Percentiles rank a stretch among this genome's conserved stretches.
These are phyloP conservation scores for Menura novaehollandiae DNA, from an alignment of 2,113 vertebrate genomes.

Conservation along the genomic window DNA sequence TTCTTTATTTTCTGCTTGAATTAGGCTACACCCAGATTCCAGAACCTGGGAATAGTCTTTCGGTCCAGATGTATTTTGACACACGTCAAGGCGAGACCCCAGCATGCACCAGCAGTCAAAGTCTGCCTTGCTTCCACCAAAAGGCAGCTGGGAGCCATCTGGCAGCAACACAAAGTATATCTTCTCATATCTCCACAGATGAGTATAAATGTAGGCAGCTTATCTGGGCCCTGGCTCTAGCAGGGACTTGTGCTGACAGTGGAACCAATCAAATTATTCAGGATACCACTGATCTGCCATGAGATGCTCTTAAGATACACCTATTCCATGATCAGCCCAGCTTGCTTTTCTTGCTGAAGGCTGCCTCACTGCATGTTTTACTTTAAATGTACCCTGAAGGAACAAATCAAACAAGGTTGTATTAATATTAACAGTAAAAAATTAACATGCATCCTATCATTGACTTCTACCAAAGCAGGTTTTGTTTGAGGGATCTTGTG, in stretches of 20 bases:
- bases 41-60: neutral
- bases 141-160: neutral
- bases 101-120: accelerated
- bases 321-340: neutral
- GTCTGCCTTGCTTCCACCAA: neutral
- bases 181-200: neutral
- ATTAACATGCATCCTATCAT: neutral
- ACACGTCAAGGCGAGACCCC: neutral
- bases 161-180: neutral
- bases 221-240: neutral
- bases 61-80: neutral
- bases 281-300: neutral
- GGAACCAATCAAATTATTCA: neutral
- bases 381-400: neutral
- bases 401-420: neutral
- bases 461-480: neutral
- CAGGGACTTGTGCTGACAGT: neutral
- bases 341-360: neutral
- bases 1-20: neutral
- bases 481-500: neutral
- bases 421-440: neutral
- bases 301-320: neutral
- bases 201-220: neutral
- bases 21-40: neutral
- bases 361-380: neutral